These are phyloP conservation scores for Theropithecus gelada DNA, from an alignment of 2,113 vertebrate species.

Conservation along the genomic window DNA sequence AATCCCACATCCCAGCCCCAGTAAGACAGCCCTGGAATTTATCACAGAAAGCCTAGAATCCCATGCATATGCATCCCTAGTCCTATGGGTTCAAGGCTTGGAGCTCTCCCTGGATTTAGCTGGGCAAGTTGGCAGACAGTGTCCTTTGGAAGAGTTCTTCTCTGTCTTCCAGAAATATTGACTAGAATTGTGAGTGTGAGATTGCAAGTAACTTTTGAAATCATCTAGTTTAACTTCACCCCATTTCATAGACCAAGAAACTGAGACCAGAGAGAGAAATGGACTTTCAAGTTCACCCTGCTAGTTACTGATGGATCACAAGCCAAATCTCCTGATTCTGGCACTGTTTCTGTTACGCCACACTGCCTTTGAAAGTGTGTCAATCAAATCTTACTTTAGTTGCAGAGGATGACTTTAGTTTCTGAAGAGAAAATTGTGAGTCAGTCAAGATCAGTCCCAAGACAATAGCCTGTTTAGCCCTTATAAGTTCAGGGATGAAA, in stretches of 20 bases:
- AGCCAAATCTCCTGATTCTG: not conserved
- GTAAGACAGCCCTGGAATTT: not conserved
- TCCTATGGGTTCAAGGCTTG: not conserved
- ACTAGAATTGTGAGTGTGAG: not conserved
- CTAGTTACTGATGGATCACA: not conserved
- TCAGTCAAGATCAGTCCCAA: not conserved
- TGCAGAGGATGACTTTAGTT: not conserved
- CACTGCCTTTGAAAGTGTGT: not conserved
- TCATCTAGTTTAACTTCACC: not conserved
- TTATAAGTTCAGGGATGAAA: not conserved
- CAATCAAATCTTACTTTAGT: not conserved
- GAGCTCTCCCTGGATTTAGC: not conserved
- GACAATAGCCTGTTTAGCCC: not conserved
- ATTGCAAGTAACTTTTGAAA: not conserved
- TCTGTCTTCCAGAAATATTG: not conserved
- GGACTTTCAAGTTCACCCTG: not conserved
- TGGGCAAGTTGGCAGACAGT: not conserved
- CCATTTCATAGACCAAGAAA: conserved; percentile 16
- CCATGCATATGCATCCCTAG: accelerated
- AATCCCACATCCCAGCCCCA: not conserved
- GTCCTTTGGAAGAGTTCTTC: not conserved
- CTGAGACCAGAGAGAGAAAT: conserved; percentile 30
- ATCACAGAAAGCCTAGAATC: not conserved
- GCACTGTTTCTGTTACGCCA: not conserved
- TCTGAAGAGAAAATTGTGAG: not conserved